A percentile compares a stretch with the other conserved stretches of the same genome.
Conservation (phyloP, 2,797 vertebrate species). For the Protonibea diacanthus region DNA sequence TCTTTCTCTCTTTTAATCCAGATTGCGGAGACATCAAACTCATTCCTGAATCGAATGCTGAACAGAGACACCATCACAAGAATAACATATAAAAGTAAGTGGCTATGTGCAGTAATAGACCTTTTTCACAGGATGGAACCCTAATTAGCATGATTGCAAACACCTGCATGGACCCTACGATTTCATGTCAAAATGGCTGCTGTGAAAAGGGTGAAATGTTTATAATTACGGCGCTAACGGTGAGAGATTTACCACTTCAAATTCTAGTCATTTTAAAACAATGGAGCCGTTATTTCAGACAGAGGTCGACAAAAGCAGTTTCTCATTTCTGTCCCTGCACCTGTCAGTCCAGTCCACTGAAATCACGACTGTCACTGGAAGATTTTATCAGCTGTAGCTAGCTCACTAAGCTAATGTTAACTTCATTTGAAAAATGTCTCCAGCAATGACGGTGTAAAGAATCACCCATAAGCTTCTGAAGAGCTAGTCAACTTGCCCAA, state of each 20-base stretch:
- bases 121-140: too few species aligned
- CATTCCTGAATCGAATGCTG: slow-evolving; percentile 98
- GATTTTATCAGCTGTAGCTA: neutral
- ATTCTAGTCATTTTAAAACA: neutral
- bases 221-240: neutral
- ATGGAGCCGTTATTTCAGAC: neutral
- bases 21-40: slow-evolving; percentile 98
- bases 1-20: slow-evolving; percentile 68
- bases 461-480: too few species aligned
- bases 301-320: neutral
- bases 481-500: too few species aligned
- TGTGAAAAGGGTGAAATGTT: too few species aligned
- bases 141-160: too few species aligned
- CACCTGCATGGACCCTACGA: too few species aligned
- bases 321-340: neutral
- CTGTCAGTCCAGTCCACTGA: neutral
- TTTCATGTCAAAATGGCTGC: too few species aligned
- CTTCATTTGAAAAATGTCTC: too few species aligned
- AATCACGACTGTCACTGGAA: neutral
- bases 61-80: slow-evolving; percentile 99
- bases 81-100: slow-evolving; percentile 99
- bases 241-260: neutral
- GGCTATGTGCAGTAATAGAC: neutral
- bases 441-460: too few species aligned
- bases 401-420: neutral